These are phyloP conservation scores for Cristatella mucedo DNA, from an alignment of 2,888 invertebrate species.

Conservation along the genomic window DNA sequence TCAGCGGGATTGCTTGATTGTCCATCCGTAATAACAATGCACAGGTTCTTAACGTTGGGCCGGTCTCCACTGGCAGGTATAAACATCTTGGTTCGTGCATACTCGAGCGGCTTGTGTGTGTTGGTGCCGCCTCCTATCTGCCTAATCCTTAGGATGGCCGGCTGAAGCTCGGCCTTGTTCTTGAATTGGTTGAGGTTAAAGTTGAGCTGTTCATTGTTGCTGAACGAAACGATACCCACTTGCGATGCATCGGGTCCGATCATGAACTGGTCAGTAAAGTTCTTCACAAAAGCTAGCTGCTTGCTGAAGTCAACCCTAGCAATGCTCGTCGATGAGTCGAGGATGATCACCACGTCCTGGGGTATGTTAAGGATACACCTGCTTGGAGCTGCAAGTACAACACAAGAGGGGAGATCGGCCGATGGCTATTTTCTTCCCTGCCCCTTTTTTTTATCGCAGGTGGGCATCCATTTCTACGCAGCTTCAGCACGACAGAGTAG, in stretches of 20 bases:
- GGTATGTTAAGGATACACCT: no score
- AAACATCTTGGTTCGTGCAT: background rate
- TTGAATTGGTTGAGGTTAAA: constrained; percentile 4
- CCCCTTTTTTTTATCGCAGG: no score
- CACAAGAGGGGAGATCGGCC: no score
- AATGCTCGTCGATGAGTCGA: constrained; percentile 5
- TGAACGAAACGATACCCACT: constrained; percentile 5
- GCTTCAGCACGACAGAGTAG: no score
- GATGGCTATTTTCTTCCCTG: no score
- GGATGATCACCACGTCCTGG: constrained; percentile 6
- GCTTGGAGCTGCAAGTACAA: no score
- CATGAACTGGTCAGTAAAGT: constrained; percentile 1
- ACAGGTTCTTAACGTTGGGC: constrained; percentile 5
- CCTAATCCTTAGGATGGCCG: background rate
- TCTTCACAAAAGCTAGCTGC: constrained; percentile 5
- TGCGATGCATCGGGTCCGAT: constrained; percentile 8
- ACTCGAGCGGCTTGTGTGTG: constrained; percentile 8
- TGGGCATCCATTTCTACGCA: no score
- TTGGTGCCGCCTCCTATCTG: constrained; percentile 6
- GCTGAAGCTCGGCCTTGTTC: background rate
- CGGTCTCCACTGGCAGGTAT: constrained; percentile 1
- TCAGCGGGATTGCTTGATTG: background rate
- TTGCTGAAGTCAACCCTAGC: constrained; percentile 4
- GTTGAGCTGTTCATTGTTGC: background rate
- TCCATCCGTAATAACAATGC: constrained; percentile 9